Conservation (phyloP, 2,797 vertebrate species). For the Enoplosus armatus region DNA sequence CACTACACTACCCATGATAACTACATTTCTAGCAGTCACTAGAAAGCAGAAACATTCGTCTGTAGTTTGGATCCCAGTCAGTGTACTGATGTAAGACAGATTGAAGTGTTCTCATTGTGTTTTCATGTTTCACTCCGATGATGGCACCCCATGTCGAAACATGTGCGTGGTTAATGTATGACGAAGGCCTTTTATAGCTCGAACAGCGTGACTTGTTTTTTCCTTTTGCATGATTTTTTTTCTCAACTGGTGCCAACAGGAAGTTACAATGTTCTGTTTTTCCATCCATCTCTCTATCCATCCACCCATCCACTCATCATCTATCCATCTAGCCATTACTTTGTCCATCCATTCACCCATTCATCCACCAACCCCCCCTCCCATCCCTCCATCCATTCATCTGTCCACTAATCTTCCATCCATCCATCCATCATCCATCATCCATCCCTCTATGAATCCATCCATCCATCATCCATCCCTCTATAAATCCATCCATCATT, state of each 20-base stretch:
- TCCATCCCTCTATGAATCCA: too few species aligned
- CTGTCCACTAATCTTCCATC: not conserved
- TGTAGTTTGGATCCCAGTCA: not conserved
- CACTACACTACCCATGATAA: not conserved
- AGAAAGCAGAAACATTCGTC: not conserved
- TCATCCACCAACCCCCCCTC: too few species aligned
- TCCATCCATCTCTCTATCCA: too few species aligned
- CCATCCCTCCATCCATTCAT: not conserved
- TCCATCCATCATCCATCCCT: not conserved
- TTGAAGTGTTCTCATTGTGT: not conserved
- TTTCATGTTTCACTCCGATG: not conserved
- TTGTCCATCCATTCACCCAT: not conserved
- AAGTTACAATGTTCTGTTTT: not conserved
- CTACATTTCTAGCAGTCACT: not conserved
- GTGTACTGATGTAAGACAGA: constrained; percentile 1
- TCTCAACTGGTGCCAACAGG: not conserved
- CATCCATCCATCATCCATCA: not conserved
- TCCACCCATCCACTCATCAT: too few species aligned
- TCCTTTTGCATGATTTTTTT: not conserved
- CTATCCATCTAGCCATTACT: not conserved
- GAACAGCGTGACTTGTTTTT: not conserved
- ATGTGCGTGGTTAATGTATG: not conserved
- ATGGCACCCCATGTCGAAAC: not conserved
- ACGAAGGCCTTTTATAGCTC: not conserved
- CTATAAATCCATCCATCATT: not conserved